Conservation (phyloP, 1,140 invertebrate genomes). For the Dinoponera quadriceps region DNA sequence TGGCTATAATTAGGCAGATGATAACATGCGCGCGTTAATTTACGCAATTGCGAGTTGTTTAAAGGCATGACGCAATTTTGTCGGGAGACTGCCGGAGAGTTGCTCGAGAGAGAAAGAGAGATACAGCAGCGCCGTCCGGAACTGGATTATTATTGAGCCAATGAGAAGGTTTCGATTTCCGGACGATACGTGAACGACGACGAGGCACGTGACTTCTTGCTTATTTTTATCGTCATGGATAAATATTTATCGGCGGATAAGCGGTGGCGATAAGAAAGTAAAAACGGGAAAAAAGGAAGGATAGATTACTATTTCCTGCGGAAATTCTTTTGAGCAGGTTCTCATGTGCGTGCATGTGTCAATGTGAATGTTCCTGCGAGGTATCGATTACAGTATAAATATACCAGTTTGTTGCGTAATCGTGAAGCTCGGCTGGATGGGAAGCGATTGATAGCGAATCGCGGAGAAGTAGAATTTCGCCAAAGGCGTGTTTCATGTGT, state of each 20-base stretch:
- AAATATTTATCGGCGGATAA: constrained; percentile 20
- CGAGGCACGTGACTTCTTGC: not conserved
- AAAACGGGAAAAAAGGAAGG: not conserved
- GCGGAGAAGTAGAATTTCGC: not conserved
- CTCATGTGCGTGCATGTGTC: not conserved
- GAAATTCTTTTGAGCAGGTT: not conserved
- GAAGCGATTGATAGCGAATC: not conserved
- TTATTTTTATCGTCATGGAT: not conserved
- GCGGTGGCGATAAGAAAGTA: not conserved
- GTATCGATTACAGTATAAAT: constrained; percentile 12
- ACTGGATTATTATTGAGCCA: constrained; percentile 3
- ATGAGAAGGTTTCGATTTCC: not conserved
- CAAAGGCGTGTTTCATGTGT: not conserved
- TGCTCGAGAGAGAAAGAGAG: constrained; percentile 5
- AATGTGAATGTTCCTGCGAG: constrained; percentile 12
- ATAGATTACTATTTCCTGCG: constrained; percentile 4
- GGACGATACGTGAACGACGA: not conserved
- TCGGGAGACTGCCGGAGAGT: constrained; percentile 59
- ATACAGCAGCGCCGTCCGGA: constrained; percentile 14
- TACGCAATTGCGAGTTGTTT: constrained; percentile 61
- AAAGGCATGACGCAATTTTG: constrained; percentile 57
- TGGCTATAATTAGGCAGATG: constrained; percentile 51
- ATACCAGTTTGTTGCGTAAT: not conserved
- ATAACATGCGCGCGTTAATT: constrained; percentile 57
- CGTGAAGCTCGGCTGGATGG: not conserved